A percentile compares a stretch with the other conserved stretches of the same genome.
These are phyloP conservation scores for Pseudachorutes palmiensis DNA, from an alignment of 1,140 invertebrate genomes.

Conservation along the genomic window DNA sequence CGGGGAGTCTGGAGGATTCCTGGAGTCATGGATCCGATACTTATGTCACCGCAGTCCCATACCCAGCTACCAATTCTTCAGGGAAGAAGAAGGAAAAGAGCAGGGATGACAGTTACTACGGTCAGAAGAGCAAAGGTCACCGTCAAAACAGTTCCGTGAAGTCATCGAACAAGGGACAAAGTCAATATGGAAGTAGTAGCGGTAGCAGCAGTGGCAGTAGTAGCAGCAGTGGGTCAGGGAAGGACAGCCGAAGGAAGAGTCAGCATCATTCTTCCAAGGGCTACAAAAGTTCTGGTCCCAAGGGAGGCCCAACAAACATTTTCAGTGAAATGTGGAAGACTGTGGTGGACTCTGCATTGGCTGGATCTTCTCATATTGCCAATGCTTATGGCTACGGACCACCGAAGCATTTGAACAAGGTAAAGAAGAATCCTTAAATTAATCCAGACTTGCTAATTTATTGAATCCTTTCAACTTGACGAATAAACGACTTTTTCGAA, in stretches of 20 bases:
- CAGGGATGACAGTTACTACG: neutral
- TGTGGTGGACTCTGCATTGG: conserved; percentile 2
- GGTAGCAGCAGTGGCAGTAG: neutral
- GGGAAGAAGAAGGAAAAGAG: neutral
- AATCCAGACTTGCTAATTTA: neutral
- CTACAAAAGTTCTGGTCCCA: too few species aligned
- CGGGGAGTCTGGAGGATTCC: neutral
- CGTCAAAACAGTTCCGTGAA: neutral
- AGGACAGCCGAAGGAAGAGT: neutral
- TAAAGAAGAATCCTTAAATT: neutral
- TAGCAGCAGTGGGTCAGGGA: neutral
- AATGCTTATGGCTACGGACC: conserved; percentile 1
- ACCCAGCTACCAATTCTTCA: neutral
- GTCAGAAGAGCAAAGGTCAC: neutral
- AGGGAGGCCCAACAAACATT: too few species aligned
- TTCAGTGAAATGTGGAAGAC: conserved; percentile 5
- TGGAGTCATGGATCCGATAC: conserved; percentile 2
- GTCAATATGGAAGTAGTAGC: neutral
- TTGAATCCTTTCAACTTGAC: neutral
- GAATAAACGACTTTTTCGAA: too few species aligned
- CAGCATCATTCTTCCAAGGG: neutral
- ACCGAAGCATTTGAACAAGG: neutral
- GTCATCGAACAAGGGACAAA: neutral
- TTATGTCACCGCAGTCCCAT: neutral
- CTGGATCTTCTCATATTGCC: neutral